phyloP scores from a whole-genome alignment of 2,113 vertebrate genomes.

The Struthidea cinerea region DNA sequence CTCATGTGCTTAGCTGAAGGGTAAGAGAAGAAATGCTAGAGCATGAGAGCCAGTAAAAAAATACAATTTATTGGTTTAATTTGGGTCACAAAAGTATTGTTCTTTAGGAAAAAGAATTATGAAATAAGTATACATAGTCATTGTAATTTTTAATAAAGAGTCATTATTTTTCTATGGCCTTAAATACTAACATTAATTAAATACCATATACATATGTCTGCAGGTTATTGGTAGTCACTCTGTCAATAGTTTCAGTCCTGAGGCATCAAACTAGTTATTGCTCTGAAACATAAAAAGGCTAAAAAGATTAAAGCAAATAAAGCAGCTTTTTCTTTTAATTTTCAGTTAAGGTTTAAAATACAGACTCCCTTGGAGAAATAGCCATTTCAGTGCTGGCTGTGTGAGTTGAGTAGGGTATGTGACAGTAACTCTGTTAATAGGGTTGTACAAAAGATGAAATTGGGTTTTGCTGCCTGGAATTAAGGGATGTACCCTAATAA shows the following conservation, averaged over 20 bases:
- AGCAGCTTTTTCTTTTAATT: neutral
- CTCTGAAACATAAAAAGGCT: neutral
- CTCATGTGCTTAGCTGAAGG: neutral
- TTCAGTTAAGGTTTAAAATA: neutral
- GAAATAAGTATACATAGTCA: neutral
- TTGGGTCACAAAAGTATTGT: neutral
- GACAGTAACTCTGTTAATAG: neutral
- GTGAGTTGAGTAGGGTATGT: neutral
- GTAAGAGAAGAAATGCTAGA: neutral
- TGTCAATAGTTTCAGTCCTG: neutral
- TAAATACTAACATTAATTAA: conserved; percentile 1
- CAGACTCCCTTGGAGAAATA: neutral
- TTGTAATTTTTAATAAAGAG: neutral
- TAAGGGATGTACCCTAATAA: neutral
- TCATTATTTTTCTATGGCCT: neutral
- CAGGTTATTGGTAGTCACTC: neutral
- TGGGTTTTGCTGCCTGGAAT: neutral
- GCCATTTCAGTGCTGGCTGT: neutral
- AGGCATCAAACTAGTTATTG: neutral
- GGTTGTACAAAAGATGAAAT: neutral
- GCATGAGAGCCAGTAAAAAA: neutral
- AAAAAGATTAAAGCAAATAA: neutral
- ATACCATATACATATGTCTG: neutral
- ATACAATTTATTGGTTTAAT: neutral
- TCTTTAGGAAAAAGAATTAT: neutral